Conservation (phyloP, 2,888 invertebrate species). For the Ethmia dodecea region DNA sequence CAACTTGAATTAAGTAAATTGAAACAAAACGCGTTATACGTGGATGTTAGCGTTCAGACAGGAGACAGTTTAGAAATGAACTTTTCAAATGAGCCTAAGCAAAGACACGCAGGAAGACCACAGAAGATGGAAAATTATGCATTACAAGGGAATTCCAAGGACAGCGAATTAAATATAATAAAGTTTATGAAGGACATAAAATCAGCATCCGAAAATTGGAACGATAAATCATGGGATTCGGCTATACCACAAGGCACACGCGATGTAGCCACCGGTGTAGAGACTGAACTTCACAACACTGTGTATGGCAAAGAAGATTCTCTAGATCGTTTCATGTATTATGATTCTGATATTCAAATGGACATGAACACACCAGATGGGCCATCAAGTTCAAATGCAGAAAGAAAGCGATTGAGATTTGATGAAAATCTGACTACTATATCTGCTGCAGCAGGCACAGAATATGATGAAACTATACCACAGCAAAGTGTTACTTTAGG, state of each 20-base stretch:
- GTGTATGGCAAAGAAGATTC: constrained; percentile 28
- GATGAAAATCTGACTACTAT: constrained; percentile 39
- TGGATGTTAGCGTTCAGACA: constrained; percentile 43
- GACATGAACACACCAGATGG: constrained; percentile 2
- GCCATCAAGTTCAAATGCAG: constrained; percentile 7
- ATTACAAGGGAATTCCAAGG: neutral
- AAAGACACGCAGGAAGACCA: constrained; percentile 6
- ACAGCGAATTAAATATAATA: constrained; percentile 39
- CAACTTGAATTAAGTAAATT: constrained; percentile 46
- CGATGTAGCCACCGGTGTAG: constrained; percentile 18
- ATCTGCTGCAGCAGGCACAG: constrained; percentile 17
- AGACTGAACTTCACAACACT: constrained; percentile 35
- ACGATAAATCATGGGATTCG: neutral
- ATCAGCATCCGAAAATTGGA: constrained; percentile 20
- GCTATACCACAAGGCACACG: neutral
- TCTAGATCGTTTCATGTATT: neutral
- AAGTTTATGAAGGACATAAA: constrained; percentile 35
- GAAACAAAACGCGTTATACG: constrained; percentile 3
- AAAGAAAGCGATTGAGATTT: constrained; percentile 44
- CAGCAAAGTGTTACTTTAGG: no score
- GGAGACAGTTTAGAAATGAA: constrained; percentile 46
- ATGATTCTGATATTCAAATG: neutral
- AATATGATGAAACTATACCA: constrained; percentile 13
- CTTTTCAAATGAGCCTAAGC: constrained; percentile 6
- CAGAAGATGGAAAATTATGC: neutral